Evolutionary conservation across 2,888 invertebrate genomes (phyloP).

Genomic region (Hyalella azteca): DNA sequence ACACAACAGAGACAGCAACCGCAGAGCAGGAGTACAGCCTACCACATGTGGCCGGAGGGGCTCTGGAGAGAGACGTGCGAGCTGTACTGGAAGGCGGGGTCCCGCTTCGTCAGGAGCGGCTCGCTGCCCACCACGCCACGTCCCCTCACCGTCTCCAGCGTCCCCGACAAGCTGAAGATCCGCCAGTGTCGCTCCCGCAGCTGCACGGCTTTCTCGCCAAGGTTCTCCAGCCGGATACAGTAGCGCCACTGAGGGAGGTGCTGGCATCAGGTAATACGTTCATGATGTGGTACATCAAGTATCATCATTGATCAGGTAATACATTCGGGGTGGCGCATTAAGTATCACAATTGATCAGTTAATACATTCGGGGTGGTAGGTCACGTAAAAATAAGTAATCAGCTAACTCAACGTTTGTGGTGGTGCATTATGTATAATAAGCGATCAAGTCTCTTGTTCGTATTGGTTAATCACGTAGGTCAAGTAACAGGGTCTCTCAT

Average conservation of each 20-base stretch:
- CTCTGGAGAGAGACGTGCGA: conserved; percentile 96
- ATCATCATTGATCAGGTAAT: too few relatives aligned
- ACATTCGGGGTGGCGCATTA: too few relatives aligned
- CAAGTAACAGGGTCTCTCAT: too few relatives aligned
- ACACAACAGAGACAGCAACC: background rate
- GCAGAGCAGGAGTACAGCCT: conserved; percentile 60
- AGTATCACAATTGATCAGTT: too few relatives aligned
- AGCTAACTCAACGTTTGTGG: too few relatives aligned
- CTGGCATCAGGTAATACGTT: too few relatives aligned
- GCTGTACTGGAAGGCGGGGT: conserved; percentile 97
- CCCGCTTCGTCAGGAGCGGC: conserved; percentile 82
- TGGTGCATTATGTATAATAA: too few relatives aligned
- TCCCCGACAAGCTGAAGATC: conserved; percentile 86
- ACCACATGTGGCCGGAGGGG: conserved; percentile 98
- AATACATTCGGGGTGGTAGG: too few relatives aligned
- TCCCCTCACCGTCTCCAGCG: conserved; percentile 87
- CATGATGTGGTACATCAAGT: too few relatives aligned
- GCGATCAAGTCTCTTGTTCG: too few relatives aligned
- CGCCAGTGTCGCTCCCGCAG: conserved; percentile 97
- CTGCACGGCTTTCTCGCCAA: conserved; percentile 86
- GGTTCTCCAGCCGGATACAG: conserved; percentile 94
- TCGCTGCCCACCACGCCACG: conserved; percentile 98
- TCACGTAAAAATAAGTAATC: too few relatives aligned
- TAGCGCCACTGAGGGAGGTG: conserved; percentile 99
- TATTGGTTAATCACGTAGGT: too few relatives aligned